Conservation (phyloP, 2,113 vertebrate species). For the Saccopteryx leptura region DNA sequence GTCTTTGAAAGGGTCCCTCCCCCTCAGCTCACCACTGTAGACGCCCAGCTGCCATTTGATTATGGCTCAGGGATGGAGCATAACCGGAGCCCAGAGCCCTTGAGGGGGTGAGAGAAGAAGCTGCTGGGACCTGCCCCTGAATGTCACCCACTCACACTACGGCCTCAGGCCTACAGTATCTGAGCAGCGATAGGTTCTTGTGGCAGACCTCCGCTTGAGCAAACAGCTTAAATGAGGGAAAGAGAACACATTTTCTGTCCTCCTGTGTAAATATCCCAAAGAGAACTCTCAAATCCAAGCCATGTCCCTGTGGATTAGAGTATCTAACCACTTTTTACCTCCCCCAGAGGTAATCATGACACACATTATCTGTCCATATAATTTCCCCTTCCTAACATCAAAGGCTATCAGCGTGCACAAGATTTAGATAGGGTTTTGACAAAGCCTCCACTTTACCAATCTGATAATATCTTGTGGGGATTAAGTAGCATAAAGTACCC, state of each 20-base stretch:
- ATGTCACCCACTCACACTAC: background rate
- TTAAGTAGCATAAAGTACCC: background rate
- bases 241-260: background rate
- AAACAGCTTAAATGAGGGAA: background rate
- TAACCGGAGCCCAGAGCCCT: background rate
- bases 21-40: background rate
- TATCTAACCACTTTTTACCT: background rate
- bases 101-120: background rate
- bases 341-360: background rate
- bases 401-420: background rate
- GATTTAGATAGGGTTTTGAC: background rate
- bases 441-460: background rate
- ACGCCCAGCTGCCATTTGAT: background rate
- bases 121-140: background rate
- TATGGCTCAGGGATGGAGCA: background rate
- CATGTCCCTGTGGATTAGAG: background rate
- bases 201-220: background rate
- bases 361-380: background rate
- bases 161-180: too few relatives aligned
- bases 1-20: background rate
- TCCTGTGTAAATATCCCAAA: background rate
- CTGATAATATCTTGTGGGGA: background rate
- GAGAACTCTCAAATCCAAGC: background rate
- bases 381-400: background rate
- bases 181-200: background rate